A percentile compares a stretch with the other conserved stretches of the same genome.
These are phyloP conservation scores for Heliconius cydno DNA, from an alignment of 2,888 invertebrate genomes.

Conservation along the genomic window DNA sequence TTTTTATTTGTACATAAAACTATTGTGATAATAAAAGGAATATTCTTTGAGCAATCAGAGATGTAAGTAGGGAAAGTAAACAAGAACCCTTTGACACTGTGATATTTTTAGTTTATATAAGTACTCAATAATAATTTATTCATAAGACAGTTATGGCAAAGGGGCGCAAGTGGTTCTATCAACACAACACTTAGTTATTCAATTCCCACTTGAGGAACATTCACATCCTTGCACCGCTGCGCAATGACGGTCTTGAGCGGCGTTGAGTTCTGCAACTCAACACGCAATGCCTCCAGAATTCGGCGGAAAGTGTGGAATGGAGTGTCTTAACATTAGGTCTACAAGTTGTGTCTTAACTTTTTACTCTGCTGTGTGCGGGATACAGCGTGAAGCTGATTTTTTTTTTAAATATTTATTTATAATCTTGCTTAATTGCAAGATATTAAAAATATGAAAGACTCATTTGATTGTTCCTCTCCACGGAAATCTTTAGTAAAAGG, in stretches of 20 bases:
- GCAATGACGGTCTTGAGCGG: too few relatives aligned
- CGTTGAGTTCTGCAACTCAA: too few relatives aligned
- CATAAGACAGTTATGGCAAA: background rate
- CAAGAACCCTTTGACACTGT: background rate
- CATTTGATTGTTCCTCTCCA: slow-evolving; percentile 89
- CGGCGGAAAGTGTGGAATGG: too few relatives aligned
- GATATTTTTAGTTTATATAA: background rate
- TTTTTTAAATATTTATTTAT: too few relatives aligned
- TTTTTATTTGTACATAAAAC: background rate
- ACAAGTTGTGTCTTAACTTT: too few relatives aligned
- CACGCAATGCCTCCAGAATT: too few relatives aligned
- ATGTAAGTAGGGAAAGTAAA: background rate
- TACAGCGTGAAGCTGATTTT: too few relatives aligned
- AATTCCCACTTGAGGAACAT: background rate
- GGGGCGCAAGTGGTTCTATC: too few relatives aligned
- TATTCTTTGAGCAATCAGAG: background rate
- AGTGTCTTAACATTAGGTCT: too few relatives aligned
- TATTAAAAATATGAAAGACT: slow-evolving; percentile 70
- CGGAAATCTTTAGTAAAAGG: slow-evolving; percentile 92
- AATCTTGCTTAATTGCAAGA: background rate
- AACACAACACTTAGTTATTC: background rate
- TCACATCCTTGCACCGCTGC: too few relatives aligned
- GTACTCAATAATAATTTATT: background rate
- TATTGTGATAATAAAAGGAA: background rate
- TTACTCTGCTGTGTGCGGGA: too few relatives aligned